A percentile compares a stretch with the other conserved stretches of the same genome.
phyloP scores from a whole-genome alignment of 2,888 invertebrate genomes.

The Yponomeuta malinellus region DNA sequence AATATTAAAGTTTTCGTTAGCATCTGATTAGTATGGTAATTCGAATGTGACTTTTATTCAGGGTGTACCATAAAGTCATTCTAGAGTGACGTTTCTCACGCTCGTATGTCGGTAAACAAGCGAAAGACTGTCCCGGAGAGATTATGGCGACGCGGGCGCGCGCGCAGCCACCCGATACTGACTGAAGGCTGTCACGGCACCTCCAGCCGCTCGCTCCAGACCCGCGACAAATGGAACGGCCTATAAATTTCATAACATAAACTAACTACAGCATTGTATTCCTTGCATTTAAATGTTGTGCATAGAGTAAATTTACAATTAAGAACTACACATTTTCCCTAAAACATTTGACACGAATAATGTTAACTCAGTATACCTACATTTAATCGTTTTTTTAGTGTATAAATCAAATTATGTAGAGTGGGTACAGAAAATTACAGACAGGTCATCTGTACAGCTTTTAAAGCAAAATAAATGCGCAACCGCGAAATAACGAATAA shows the following conservation, averaged over 20 bases:
- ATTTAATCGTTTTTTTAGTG: too few species aligned
- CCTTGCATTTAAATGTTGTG: neutral
- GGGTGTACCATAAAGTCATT: slow-evolving; percentile 28
- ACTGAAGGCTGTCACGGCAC: slow-evolving; percentile 67
- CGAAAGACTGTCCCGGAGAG: slow-evolving; percentile 19
- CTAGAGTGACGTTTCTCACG: slow-evolving; percentile 32
- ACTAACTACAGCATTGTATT: neutral
- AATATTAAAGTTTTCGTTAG: slow-evolving; percentile 45
- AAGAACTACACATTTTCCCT: too few species aligned
- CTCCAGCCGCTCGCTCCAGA: slow-evolving; percentile 33
- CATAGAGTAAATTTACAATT: neutral
- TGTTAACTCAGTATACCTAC: too few species aligned
- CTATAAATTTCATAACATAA: neutral
- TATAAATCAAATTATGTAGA: neutral
- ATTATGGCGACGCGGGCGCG: slow-evolving; percentile 53
- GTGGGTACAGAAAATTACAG: neutral
- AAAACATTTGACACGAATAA: too few species aligned
- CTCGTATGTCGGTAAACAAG: slow-evolving; percentile 59
- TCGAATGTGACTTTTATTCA: slow-evolving; percentile 33
- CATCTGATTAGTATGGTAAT: slow-evolving; percentile 30
- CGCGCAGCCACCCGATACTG: slow-evolving; percentile 61
- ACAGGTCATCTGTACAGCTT: too few species aligned
- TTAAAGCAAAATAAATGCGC: too few species aligned
- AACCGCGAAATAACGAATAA: too few species aligned
- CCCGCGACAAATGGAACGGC: slow-evolving; percentile 40